Conservation (phyloP, 2,113 vertebrate genomes). For the Monopterus albus region DNA sequence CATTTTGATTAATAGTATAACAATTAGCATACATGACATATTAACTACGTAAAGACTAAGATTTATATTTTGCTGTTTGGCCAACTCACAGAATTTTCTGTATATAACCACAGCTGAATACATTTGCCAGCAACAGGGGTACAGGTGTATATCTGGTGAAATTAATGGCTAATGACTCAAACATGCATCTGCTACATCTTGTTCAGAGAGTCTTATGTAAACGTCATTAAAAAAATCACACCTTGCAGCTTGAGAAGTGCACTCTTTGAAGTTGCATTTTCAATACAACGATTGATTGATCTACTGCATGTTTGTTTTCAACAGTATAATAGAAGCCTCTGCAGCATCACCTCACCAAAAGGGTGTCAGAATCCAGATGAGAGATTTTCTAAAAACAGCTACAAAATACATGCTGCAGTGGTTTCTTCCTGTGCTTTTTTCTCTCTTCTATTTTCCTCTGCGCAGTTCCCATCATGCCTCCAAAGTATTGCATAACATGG, state of each 20-base stretch:
- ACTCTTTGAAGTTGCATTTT: background rate
- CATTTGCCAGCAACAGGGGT: background rate
- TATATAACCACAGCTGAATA: too few relatives aligned
- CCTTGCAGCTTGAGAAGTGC: background rate
- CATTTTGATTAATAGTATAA: too few relatives aligned
- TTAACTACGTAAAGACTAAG: too few relatives aligned
- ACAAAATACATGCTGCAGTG: slow-evolving; percentile 11
- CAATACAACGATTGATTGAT: background rate
- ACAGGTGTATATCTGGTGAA: too few relatives aligned
- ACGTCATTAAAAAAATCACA: background rate
- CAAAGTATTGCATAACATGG: slow-evolving; percentile 60
- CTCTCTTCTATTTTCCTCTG: too few relatives aligned
- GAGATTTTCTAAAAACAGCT: slow-evolving; percentile 25
- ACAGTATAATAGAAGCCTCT: background rate
- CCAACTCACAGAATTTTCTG: too few relatives aligned
- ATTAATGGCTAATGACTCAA: background rate
- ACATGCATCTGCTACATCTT: background rate
- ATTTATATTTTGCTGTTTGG: too few relatives aligned
- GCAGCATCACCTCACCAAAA: slow-evolving; percentile 11
- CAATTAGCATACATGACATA: too few relatives aligned
- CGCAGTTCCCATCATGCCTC: slow-evolving; percentile 31
- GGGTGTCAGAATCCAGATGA: slow-evolving; percentile 17
- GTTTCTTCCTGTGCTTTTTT: slow-evolving; percentile 23
- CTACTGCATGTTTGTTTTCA: background rate
- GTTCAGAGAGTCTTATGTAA: background rate